These are phyloP conservation scores for Myopa tessellatipennis DNA, from an alignment of 2,888 invertebrate species.

Conservation along the genomic window DNA sequence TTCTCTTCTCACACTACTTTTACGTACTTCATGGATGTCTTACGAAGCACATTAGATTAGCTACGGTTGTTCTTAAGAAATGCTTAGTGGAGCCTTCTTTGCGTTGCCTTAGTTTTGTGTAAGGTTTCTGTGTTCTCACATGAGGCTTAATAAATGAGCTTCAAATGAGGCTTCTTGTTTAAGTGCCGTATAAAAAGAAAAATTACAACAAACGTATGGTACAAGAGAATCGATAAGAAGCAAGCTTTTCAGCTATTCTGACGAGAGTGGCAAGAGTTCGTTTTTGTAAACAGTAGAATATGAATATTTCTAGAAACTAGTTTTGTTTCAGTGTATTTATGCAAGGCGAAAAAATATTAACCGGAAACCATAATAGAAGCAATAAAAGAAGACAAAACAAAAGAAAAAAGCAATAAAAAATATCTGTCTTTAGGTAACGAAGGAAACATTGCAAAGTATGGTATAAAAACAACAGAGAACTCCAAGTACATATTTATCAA, in stretches of 20 bases:
- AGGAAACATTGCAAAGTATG: too few species aligned
- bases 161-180: neutral
- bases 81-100: conserved; percentile 15
- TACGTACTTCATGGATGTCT: conserved; percentile 1
- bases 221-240: neutral
- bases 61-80: conserved; percentile 12
- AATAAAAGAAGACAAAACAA: neutral
- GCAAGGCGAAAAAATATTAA: conserved; percentile 3
- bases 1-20: conserved; percentile 11
- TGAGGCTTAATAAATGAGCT: neutral
- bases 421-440: too few species aligned
- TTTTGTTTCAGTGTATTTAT: conserved; percentile 12
- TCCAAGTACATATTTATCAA: too few species aligned
- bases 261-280: neutral
- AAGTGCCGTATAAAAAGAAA: conserved; percentile 22
- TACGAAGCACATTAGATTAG: neutral
- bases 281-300: neutral
- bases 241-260: neutral
- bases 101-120: conserved; percentile 33
- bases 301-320: neutral
- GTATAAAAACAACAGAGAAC: too few species aligned
- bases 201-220: neutral
- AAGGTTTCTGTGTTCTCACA: conserved; percentile 28
- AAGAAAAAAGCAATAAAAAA: neutral
- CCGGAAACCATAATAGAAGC: neutral